These are phyloP conservation scores for Nothobranchius kuhntae DNA, from an alignment of 2,113 vertebrate genomes.

Conservation along the genomic window DNA sequence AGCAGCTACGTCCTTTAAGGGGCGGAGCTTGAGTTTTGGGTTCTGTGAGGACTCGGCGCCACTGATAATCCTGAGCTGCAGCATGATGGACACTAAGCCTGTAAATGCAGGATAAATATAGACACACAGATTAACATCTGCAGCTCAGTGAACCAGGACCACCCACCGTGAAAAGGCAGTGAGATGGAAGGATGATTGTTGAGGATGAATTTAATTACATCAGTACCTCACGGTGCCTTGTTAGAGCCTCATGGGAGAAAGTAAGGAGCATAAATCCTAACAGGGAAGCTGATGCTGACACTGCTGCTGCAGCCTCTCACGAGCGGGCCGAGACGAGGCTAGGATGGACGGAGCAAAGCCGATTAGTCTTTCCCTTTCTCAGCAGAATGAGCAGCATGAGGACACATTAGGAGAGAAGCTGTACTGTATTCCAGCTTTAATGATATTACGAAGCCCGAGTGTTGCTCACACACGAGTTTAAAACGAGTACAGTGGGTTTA, in stretches of 20 bases:
- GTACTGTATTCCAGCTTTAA: no score
- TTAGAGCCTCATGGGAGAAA: neutral
- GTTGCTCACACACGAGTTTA: no score
- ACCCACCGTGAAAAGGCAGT: neutral
- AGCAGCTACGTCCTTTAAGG: slow-evolving; percentile 62
- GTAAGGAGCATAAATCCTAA: slow-evolving; percentile 3
- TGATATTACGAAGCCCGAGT: no score
- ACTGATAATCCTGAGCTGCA: slow-evolving; percentile 58
- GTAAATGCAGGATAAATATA: slow-evolving; percentile 61
- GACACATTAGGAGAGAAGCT: slow-evolving; percentile 23
- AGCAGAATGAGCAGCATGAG: slow-evolving; percentile 34
- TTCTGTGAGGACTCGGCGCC: slow-evolving; percentile 14
- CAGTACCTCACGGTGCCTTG: no score
- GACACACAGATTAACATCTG: slow-evolving; percentile 39
- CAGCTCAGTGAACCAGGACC: slow-evolving; percentile 28
- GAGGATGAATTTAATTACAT: neutral
- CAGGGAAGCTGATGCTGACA: neutral
- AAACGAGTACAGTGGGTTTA: no score
- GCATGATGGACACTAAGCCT: slow-evolving; percentile 36
- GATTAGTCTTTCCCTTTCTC: slow-evolving; percentile 58
- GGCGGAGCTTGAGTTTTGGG: slow-evolving; percentile 34
- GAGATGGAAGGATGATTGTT: neutral
- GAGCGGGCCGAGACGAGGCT: neutral
- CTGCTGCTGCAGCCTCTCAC: no score
- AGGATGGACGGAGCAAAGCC: slow-evolving; percentile 46